Percentiles rank a stretch among this genome's conserved stretches.
These are phyloP conservation scores for Corythaixoides concolor DNA, from an alignment of 2,113 vertebrate genomes.

Conservation along the genomic window DNA sequence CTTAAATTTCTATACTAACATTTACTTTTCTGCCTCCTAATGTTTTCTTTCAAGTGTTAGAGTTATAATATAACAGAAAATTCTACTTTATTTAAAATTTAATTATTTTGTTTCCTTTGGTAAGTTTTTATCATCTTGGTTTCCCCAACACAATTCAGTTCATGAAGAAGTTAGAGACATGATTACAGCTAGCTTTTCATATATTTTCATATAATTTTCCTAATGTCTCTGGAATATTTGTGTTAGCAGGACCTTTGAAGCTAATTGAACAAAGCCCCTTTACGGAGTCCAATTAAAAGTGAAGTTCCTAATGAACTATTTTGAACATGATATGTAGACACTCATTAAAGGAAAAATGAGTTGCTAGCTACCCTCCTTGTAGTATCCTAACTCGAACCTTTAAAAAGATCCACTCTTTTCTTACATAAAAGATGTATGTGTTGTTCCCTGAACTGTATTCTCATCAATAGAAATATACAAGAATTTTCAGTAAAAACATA, in stretches of 20 bases:
- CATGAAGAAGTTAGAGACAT: neutral
- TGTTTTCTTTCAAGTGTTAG: neutral
- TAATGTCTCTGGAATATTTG: neutral
- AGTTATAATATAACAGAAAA: neutral
- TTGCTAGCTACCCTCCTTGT: neutral
- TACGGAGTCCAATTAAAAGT: neutral
- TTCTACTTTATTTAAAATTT: conserved; percentile 19
- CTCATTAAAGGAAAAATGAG: neutral
- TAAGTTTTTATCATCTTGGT: conserved; percentile 17
- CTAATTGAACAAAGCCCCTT: neutral
- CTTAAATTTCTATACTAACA: neutral
- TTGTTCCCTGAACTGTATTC: neutral
- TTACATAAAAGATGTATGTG: neutral
- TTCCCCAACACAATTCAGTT: neutral
- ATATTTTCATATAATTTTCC: neutral
- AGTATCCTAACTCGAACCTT: neutral
- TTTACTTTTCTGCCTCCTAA: neutral
- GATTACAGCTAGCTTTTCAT: neutral
- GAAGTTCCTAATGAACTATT: neutral
- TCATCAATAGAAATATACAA: neutral
- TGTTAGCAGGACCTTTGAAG: neutral
- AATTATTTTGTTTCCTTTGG: neutral
- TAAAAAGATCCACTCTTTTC: neutral
- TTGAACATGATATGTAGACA: neutral
- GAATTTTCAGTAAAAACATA: neutral